Evolutionary conservation across 2,888 invertebrate species (phyloP).

Genomic region (Diaperis boleti): DNA sequence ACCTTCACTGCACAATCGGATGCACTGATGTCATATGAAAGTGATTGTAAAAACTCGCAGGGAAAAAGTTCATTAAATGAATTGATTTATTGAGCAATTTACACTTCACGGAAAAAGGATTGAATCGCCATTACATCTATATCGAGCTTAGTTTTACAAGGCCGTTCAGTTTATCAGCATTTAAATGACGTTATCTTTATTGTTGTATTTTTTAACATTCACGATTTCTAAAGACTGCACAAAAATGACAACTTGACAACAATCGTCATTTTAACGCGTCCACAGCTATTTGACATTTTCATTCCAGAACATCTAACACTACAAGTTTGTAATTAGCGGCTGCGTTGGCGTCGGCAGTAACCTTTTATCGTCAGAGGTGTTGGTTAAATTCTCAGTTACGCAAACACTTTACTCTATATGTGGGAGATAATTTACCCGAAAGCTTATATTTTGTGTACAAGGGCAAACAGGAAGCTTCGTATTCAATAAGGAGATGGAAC

Average conservation of each 20-base stretch:
- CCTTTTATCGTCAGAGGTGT: constrained; percentile 28
- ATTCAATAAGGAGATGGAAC: constrained; percentile 14
- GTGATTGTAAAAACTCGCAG: not conserved
- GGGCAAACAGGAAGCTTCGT: constrained; percentile 24
- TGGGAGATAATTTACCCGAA: constrained; percentile 27
- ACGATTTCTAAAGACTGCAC: too few relatives aligned
- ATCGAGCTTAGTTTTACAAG: constrained; percentile 17
- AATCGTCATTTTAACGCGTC: not conserved
- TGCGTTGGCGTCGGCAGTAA: constrained; percentile 18
- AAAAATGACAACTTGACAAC: not conserved
- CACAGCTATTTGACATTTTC: not conserved
- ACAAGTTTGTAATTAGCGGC: constrained; percentile 27
- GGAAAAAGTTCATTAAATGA: not conserved
- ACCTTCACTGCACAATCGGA: not conserved
- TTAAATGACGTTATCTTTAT: constrained; percentile 11
- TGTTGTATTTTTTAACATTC: constrained; percentile 3
- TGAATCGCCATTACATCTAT: constrained; percentile 2
- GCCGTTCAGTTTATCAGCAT: constrained; percentile 16
- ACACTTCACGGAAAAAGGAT: constrained; percentile 1
- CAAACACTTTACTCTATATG: constrained; percentile 22
- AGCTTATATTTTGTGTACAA: constrained; percentile 11
- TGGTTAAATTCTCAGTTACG: constrained; percentile 18
- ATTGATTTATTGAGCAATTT: constrained; percentile 11
- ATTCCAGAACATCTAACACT: not conserved
- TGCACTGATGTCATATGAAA: constrained; percentile 4